Evolutionary conservation across 2,888 invertebrate genomes (phyloP), one percentile per base, ranked within the genome.

Genomic region (Brenthis daphne): DNA sequence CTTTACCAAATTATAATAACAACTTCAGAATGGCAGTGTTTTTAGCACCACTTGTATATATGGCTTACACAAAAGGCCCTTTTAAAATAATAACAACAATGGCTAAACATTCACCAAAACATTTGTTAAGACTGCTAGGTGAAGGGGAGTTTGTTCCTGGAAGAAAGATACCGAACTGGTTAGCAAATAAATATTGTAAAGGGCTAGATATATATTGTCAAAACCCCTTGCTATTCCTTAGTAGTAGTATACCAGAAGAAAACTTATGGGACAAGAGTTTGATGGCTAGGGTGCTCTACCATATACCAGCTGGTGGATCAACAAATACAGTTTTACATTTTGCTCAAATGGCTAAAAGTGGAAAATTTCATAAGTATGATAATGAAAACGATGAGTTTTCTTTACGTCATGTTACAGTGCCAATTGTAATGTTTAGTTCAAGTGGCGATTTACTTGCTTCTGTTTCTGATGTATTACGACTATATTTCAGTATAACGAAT

Each of bases 251-350:
- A 61, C 77, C 78, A 13, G 68, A 74, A 33, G 69, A 76, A 57
- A 53, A 65, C 16, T 50, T 65, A 2, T 78, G 81, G 78, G 80
- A 82, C 68, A 65, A 74, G 3, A 81, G 77, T 75, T 85, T 86
- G 51, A 48, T 82, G 8, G 81, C 82, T 3, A 81, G 80, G 57
- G 71, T 90, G 12, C 63, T 86, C 3, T 80, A 84, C 64, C 85
- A 88, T 58, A 76, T 86, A 2, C 89, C 90, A 0, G 85, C 89
- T 2, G 90, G 90, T 2, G 84, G 81, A 16, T 90, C 90, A 0
- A 84, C 85, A 0, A 79, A 85, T 55, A 90, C 89, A 3, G 79
- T 90, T 51, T 55, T 86, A 50, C 90, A 90, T 71, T 90, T 85
- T 56, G 80, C 83, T n/a, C 85, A 87, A 72, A 63, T 87, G 53